phyloP scores from a whole-genome alignment of 2,113 vertebrate species.

The Haemorhous mexicanus region DNA sequence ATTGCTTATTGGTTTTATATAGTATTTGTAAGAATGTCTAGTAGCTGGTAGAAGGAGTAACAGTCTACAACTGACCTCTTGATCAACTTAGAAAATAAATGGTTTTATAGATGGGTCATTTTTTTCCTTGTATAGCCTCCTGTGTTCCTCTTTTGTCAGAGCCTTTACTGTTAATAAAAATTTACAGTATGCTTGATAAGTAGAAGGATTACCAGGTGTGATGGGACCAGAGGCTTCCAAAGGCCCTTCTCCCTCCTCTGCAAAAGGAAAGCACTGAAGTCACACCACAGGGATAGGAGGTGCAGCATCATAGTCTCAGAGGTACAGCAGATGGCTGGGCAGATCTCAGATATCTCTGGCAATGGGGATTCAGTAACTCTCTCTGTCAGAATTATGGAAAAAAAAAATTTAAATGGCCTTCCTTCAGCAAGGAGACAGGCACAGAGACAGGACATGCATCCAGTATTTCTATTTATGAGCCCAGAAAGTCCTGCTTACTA shows the following conservation, averaged over 20 bases:
- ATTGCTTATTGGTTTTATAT: not conserved
- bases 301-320: not conserved
- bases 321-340: not conserved
- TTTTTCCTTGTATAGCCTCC: not conserved
- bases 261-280: not conserved
- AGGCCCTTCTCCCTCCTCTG: not conserved
- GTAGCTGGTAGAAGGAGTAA: not conserved
- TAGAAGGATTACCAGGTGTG: not conserved
- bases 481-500: not conserved
- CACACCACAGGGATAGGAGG: accelerated
- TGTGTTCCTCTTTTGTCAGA: not conserved
- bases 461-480: not conserved
- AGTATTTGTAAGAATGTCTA: not conserved
- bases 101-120: not conserved
- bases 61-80: not conserved
- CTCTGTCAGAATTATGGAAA: not conserved
- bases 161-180: not conserved
- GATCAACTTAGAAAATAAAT: not conserved
- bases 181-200: not conserved
- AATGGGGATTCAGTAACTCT: not conserved
- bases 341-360: not conserved
- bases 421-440: not conserved
- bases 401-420: not conserved
- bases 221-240: not conserved
- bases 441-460: not conserved